Evolutionary conservation across 2,797 vertebrate genomes (phyloP), one percentile per base, ranked within the genome.

Genomic region (Chaunax sp.): DNA sequence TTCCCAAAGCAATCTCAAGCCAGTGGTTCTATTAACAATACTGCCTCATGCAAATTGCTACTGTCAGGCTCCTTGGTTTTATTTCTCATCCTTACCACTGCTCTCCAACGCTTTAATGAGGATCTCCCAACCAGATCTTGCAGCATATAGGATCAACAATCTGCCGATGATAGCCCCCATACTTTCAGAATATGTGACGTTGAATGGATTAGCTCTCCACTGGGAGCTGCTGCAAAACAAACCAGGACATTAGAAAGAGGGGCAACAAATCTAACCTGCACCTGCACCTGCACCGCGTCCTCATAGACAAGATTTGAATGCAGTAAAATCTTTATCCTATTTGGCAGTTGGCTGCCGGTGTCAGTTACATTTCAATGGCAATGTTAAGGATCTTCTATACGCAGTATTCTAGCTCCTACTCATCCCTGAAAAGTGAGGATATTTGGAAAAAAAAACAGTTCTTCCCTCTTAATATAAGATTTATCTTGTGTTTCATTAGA

Each of bases 1-100:
- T 88, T 87, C 87, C 88, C 89, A 82, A 82, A 84, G 89, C 87
- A 89, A 90, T 92, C 86, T 88, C 70, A 83, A 90, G 83, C 80
- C 81, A 85, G 87, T 69, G 62, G 60, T 87, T 87, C 83, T 87
- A 89, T 89, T 88, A 89, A 90, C 91, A 90, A 88, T 90, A 86
- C 72, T 71, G 80, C 76, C 72, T 90, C 81, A 93, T 90, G 90
- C 88, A 92, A 91, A 92, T 89, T 86, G 82, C 80, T 84, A 76
- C 81, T 81, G 87, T 83, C 87, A 89, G 84, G 80, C 81, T 75
- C 61, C 65, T 43, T 78, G 81, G 78, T 87, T 90, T 90, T 78
- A 85, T 87, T 82, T 78, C 80, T 69, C 26, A 58, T 80, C 72
- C 77, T 70, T 30, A 69, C 58, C 19, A 26, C 64, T 63, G 76